Evolutionary conservation across 2,888 invertebrate species (phyloP).

Genomic region (Geotrupes spiniger): DNA sequence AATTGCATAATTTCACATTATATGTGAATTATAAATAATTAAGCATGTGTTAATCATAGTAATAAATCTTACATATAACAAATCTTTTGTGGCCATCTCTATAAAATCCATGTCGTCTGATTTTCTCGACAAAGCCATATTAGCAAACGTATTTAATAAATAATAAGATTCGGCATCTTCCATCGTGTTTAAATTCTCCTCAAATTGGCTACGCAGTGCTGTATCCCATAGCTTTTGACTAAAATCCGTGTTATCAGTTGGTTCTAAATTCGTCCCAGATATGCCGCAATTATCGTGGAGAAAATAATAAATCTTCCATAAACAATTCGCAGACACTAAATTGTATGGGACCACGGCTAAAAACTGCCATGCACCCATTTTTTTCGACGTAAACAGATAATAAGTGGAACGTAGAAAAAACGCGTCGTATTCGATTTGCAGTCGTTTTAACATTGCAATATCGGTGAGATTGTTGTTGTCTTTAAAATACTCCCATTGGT

Average conservation of each 20-base stretch:
- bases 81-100: constrained; percentile 62
- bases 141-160: constrained; percentile 73
- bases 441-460: constrained; percentile 53
- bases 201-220: constrained; percentile 57
- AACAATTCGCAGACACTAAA: constrained; percentile 55
- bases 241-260: constrained; percentile 47
- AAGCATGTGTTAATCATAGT: too few species aligned
- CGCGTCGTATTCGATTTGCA: constrained; percentile 71
- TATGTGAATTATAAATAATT: too few species aligned
- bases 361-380: constrained; percentile 79
- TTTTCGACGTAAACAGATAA: constrained; percentile 67
- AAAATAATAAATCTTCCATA: constrained; percentile 67
- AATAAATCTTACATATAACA: constrained; percentile 61
- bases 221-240: constrained; percentile 50
- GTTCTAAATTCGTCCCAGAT: constrained; percentile 39
- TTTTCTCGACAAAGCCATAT: constrained; percentile 69
- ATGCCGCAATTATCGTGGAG: constrained; percentile 57
- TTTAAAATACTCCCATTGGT: constrained; percentile 58
- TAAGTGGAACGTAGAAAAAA: constrained; percentile 68
- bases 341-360: constrained; percentile 71
- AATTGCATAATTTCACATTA: too few species aligned
- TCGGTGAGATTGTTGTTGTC: constrained; percentile 47
- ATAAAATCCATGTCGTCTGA: constrained; percentile 64
- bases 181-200: constrained; percentile 61
- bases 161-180: constrained; percentile 74